Percentiles rank a stretch among this genome's conserved stretches.
phyloP scores from a whole-genome alignment of 2,797 vertebrate genomes.

The Coregonus ussuriensis region DNA sequence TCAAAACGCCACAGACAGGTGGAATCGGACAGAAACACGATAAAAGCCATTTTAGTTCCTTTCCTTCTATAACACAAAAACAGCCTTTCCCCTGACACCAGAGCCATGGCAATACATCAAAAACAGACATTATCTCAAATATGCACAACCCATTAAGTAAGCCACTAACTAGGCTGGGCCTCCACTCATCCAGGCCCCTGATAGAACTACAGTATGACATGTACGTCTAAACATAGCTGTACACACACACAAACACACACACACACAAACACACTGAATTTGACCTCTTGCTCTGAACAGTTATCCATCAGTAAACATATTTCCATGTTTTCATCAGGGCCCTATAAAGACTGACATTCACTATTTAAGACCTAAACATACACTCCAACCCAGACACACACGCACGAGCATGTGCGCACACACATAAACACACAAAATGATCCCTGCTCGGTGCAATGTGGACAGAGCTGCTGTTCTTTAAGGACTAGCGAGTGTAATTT shows the following conservation, averaged over 20 bases:
- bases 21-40: background rate
- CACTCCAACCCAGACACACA: slow-evolving; percentile 37
- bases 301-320: slow-evolving; percentile 60
- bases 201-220: slow-evolving; percentile 40
- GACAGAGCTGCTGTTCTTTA: slow-evolving; percentile 63
- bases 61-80: background rate
- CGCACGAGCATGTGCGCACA: slow-evolving; percentile 6
- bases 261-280: slow-evolving; percentile 38
- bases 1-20: background rate
- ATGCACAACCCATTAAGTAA: slow-evolving; percentile 33
- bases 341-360: slow-evolving; percentile 67
- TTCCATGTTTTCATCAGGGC: slow-evolving; percentile 64
- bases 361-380: slow-evolving; percentile 59
- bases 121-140: background rate
- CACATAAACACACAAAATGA: slow-evolving; percentile 14
- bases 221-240: slow-evolving; percentile 53
- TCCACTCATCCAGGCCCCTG: slow-evolving; percentile 34
- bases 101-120: background rate
- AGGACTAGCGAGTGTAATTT: slow-evolving; percentile 58
- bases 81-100: background rate
- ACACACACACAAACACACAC: slow-evolving; percentile 32
- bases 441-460: slow-evolving; percentile 43
- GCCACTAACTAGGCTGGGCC: slow-evolving; percentile 31
- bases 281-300: slow-evolving; percentile 64
- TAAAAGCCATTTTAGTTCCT: background rate